A percentile compares a stretch with the other conserved stretches of the same genome.
These are phyloP conservation scores for Cryptomyrus ogoouensis DNA, from an alignment of 2,113 vertebrate genomes.

Conservation along the genomic window DNA sequence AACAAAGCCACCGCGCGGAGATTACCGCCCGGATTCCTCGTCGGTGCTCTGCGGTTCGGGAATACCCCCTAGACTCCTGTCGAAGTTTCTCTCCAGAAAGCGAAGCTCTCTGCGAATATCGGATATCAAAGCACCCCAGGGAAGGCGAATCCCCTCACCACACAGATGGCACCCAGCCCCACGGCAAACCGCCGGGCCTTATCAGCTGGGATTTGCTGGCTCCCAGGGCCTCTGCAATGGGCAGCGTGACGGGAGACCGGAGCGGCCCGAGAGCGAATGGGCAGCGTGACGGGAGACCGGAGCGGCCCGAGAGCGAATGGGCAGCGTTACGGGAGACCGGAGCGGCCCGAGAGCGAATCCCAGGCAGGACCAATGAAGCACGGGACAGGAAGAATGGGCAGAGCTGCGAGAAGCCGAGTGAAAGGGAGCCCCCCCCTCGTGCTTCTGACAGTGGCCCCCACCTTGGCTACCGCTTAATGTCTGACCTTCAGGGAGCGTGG, in stretches of 20 bases:
- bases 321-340: too few species aligned
- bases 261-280: neutral
- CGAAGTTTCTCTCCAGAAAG: neutral
- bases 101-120: slow-evolving; percentile 9
- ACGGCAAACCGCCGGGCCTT: neutral
- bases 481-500: slow-evolving; percentile 29
- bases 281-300: neutral
- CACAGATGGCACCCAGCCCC: neutral
- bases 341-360: neutral
- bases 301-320: neutral
- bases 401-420: neutral
- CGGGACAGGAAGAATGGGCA: neutral
- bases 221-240: neutral
- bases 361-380: neutral
- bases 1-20: neutral
- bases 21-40: neutral
- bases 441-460: slow-evolving; percentile 22
- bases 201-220: neutral
- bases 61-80: neutral
- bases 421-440: neutral
- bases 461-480: neutral
- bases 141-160: neutral
- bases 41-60: neutral
- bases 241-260: neutral
- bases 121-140: slow-evolving; percentile 18